Conservation (phyloP, 2,888 invertebrate genomes). For the Galeruca laticollis region DNA sequence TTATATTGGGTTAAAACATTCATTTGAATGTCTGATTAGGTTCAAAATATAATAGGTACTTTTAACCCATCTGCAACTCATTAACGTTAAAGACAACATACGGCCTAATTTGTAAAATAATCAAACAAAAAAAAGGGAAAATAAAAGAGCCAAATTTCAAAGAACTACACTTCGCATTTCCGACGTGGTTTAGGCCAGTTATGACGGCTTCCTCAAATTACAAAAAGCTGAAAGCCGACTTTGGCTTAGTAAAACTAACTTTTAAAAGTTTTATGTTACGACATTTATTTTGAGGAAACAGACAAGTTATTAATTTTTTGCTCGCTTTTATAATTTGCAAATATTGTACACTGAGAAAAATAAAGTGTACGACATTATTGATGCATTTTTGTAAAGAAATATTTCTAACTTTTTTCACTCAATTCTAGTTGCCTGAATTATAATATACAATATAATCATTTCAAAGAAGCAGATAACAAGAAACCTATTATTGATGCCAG, state of each 20-base stretch:
- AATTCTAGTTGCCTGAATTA: too few relatives aligned
- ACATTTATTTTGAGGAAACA: slow-evolving; percentile 16
- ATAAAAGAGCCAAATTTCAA: slow-evolving; percentile 32
- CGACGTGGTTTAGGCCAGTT: slow-evolving; percentile 26
- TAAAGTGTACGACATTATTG: too few relatives aligned
- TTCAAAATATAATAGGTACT: not conserved
- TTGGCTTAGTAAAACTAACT: slow-evolving; percentile 13
- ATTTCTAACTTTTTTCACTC: too few relatives aligned
- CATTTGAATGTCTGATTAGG: too few relatives aligned
- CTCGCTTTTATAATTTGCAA: not conserved
- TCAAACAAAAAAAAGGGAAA: slow-evolving; percentile 29
- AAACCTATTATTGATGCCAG: too few relatives aligned
- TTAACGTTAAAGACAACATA: slow-evolving; percentile 24
- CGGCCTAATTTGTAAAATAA: slow-evolving; percentile 35
- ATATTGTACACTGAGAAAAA: not conserved
- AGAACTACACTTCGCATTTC: slow-evolving; percentile 32
- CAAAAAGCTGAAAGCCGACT: slow-evolving; percentile 28
- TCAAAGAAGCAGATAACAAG: too few relatives aligned
- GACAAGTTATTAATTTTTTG: slow-evolving; percentile 11
- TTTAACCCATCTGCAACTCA: slow-evolving; percentile 22
- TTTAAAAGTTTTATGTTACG: slow-evolving; percentile 18
- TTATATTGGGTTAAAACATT: too few relatives aligned
- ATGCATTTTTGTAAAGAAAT: too few relatives aligned
- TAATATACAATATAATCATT: too few relatives aligned
- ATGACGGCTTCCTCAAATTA: slow-evolving; percentile 25